Evolutionary conservation across 2,797 vertebrate species (phyloP).

Genomic region (Sparidentex hasta): DNA sequence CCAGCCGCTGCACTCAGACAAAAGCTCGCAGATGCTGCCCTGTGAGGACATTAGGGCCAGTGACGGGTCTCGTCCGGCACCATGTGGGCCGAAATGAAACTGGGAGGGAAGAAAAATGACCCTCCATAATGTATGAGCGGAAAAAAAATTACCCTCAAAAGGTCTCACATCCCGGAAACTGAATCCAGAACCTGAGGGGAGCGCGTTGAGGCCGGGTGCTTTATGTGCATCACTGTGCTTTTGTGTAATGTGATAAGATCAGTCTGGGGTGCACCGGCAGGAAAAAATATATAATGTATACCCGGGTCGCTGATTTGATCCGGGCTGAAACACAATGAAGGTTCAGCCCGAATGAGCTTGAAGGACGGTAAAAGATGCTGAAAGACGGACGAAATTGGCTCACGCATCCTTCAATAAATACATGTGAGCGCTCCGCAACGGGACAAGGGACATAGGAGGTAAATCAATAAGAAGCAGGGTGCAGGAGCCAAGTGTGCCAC

Average conservation of each 20-base stretch:
- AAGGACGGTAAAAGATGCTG: slow-evolving; percentile 27
- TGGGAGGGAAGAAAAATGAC: slow-evolving; percentile 37
- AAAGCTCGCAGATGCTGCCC: slow-evolving; percentile 17
- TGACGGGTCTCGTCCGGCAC: slow-evolving; percentile 7
- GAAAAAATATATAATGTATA: slow-evolving; percentile 22
- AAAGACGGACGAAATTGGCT: neutral
- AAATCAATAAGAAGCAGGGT: slow-evolving; percentile 41
- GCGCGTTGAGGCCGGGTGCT: neutral
- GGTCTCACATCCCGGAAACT: slow-evolving; percentile 61
- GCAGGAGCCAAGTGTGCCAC: neutral
- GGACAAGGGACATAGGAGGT: neutral
- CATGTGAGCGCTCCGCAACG: neutral
- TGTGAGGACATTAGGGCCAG: neutral
- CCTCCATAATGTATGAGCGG: slow-evolving; percentile 68
- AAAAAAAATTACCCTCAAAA: slow-evolving; percentile 59
- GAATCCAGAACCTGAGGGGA: slow-evolving; percentile 55
- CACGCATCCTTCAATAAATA: neutral
- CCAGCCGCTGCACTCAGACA: neutral
- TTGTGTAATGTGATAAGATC: slow-evolving; percentile 59
- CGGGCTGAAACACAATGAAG: slow-evolving; percentile 39
- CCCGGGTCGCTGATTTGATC: slow-evolving; percentile 36
- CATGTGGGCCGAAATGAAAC: slow-evolving; percentile 37
- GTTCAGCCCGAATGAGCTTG: slow-evolving; percentile 25
- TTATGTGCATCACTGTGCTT: slow-evolving; percentile 49
- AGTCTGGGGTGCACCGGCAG: slow-evolving; percentile 19